Evolutionary conservation across 1,140 invertebrate species (phyloP).

Genomic region (Drosophila mayri): DNA sequence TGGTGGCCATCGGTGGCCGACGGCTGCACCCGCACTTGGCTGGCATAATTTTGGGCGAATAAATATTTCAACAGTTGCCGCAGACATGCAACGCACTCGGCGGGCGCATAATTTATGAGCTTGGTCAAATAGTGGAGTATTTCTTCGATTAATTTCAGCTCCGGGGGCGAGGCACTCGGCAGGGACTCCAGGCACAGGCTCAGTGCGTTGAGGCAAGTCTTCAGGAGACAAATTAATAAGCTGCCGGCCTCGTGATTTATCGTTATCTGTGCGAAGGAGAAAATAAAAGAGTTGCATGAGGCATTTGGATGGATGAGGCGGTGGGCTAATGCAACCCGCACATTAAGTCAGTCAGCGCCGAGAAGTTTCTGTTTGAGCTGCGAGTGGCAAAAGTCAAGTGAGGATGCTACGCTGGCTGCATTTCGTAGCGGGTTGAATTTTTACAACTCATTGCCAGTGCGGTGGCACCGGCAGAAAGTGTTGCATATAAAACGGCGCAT

Average conservation of each 20-base stretch:
- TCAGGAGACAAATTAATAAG: conserved; percentile 88
- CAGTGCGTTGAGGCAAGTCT: conserved; percentile 75
- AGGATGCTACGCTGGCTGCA: conserved; percentile 56
- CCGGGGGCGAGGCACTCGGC: conserved; percentile 36
- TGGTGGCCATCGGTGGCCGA: conserved; percentile 56
- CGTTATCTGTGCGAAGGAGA: conserved; percentile 86
- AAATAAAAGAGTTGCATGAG: conserved; percentile 24
- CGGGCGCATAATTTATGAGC: conserved; percentile 89
- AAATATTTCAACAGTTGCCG: conserved; percentile 92
- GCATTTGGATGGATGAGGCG: neutral
- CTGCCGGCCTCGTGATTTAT: conserved; percentile 89
- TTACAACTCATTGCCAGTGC: conserved; percentile 72
- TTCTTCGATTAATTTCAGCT: conserved; percentile 89
- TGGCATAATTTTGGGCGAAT: conserved; percentile 91
- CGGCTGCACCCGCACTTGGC: conserved; percentile 63
- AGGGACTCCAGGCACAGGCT: conserved; percentile 72
- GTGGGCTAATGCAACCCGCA: conserved; percentile 59
- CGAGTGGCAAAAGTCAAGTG: conserved; percentile 66
- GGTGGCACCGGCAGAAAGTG: conserved; percentile 51
- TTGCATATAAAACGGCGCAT: conserved; percentile 80
- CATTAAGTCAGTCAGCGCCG: conserved; percentile 53
- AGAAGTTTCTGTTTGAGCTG: conserved; percentile 53
- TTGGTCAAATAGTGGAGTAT: conserved; percentile 90
- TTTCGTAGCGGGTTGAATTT: conserved; percentile 64
- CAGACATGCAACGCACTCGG: conserved; percentile 90